Conservation (phyloP, 1,140 invertebrate species). For the Sipha flava region DNA sequence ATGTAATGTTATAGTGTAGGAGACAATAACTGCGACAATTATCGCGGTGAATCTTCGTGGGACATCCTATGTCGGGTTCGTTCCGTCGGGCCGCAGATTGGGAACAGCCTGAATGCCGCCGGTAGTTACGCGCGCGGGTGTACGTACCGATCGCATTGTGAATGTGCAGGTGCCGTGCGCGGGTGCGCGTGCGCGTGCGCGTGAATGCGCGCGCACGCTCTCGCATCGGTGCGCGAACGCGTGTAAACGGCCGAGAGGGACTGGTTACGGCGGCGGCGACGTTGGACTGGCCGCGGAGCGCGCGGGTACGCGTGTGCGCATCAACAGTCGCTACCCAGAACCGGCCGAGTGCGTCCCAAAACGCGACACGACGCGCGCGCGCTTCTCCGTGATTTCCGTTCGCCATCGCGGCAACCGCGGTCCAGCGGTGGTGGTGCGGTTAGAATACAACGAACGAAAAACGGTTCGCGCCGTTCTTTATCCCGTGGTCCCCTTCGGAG, state of each 20-base stretch:
- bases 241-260: not conserved
- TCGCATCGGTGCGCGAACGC: too few species aligned
- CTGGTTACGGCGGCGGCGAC: not conserved
- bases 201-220: not conserved
- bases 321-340: not conserved
- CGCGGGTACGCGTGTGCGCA: not conserved
- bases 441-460: too few species aligned
- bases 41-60: too few species aligned
- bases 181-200: not conserved
- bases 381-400: not conserved
- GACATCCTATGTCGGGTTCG: too few species aligned
- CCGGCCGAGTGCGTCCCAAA: constrained; percentile 22
- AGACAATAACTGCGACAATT: too few species aligned
- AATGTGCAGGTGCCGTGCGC: not conserved
- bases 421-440: too few species aligned
- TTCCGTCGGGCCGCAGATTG: too few species aligned
- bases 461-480: too few species aligned
- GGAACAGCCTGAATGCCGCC: constrained; percentile 7
- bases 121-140: not conserved
- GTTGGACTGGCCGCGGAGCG: not conserved
- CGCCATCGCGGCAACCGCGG: not conserved
- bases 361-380: not conserved
- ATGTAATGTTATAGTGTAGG: not conserved
- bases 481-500: too few species aligned
- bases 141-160: not conserved